Conservation (phyloP, 2,888 invertebrate species). For the Brenthis daphne region DNA sequence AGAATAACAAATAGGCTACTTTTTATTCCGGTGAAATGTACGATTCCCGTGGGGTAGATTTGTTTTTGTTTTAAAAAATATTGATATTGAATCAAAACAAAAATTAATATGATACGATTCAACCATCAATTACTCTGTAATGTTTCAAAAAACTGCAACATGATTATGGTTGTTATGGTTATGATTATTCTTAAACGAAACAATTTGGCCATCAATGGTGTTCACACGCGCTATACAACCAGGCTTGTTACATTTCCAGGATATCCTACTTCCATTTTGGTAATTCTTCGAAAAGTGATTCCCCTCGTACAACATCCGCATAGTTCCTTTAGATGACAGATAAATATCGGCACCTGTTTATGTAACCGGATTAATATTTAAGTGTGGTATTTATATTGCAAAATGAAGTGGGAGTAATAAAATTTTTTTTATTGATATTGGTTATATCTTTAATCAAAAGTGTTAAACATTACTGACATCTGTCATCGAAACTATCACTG, state of each 20-base stretch:
- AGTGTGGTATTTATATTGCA: neutral
- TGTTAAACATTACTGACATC: no score
- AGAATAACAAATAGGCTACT: no score
- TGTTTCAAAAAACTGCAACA: neutral
- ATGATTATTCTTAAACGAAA: slow-evolving; percentile 52
- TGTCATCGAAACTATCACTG: no score
- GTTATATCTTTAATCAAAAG: no score
- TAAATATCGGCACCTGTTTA: slow-evolving; percentile 46
- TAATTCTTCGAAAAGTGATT: slow-evolving; percentile 58
- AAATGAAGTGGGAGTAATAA: neutral
- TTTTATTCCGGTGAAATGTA: no score
- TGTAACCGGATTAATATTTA: slow-evolving; percentile 12
- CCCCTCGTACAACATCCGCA: slow-evolving; percentile 51
- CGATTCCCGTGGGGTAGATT: no score
- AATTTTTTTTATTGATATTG: no score
- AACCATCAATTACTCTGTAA: neutral
- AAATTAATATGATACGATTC: no score
- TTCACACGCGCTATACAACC: slow-evolving; percentile 57
- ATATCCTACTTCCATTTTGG: slow-evolving; percentile 55
- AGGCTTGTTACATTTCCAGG: slow-evolving; percentile 60
- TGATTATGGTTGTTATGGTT: slow-evolving; percentile 40
- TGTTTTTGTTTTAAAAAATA: no score
- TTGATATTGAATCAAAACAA: no score
- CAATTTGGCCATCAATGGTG: slow-evolving; percentile 49
- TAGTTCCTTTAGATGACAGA: slow-evolving; percentile 51